Base-by-base conservation (phyloP, 2,888 invertebrate species). In the Stramonita haemastoma region DNA sequence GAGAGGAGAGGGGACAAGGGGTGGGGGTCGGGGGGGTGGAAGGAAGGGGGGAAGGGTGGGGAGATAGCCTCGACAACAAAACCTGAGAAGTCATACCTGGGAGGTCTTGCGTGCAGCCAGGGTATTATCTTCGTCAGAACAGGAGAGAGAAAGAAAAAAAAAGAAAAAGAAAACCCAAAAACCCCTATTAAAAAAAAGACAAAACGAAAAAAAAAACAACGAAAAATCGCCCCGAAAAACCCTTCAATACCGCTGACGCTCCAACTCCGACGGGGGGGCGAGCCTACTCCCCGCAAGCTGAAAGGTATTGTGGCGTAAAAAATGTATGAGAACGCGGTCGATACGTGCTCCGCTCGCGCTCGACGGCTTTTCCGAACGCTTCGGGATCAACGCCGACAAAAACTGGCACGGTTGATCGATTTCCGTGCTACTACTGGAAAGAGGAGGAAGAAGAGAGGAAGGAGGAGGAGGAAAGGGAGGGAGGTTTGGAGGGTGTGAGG, bases 401-500 rank as follows among this genome's bases (percentile, higher is more conserved):
- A 84, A 84, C 84, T 84, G 84, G 84, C 84, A 84, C 84, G 84
- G 56, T 84, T 84, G 84, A 84, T 84, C 84, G 84, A 84, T 84
- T 84, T 84, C 84, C 34, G 46, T 46, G 6, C 46, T 13, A 36
- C 36, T 17, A 15, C 32, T 46, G 77, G 32, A 26, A 26, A 22
- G 46, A 29, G 57, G 26, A n/a, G 84, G n/a, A 2, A 22, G 4
- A 17, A 17, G 34, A 17, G 11, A 26, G 11, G 73, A 73, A n/a
- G n/a, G 13, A 13, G 60, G 22, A 22, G 22, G n/a, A n/a, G n/a
- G 4, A n/a, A 5, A n/a, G n/a, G 73, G 73, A n/a, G 2, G 73
- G 73, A 70, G 4, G 70, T 19, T 19, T 19, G 5, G 26, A 46
- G 22, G n/a, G 70, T 26, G 6, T 26, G 73, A n/a, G 73, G 0